Conservation (phyloP, 1,140 invertebrate genomes). For the Drosophila neocordata region DNA sequence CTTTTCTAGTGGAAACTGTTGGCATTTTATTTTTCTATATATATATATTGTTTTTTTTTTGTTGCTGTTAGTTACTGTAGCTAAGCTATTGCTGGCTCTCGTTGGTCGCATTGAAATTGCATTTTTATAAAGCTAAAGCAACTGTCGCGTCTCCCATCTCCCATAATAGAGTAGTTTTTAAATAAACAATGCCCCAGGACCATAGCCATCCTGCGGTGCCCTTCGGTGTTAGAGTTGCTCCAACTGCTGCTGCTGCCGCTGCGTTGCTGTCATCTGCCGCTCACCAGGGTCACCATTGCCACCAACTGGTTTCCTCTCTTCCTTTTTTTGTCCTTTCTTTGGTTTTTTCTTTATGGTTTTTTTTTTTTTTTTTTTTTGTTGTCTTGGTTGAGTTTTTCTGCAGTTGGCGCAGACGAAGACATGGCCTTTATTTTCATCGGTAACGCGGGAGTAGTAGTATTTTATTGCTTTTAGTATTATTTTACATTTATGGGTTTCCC, state of each 20-base stretch:
- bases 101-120: constrained; percentile 46
- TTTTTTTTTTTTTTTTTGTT: not conserved
- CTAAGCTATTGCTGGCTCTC: constrained; percentile 7
- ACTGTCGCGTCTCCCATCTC: constrained; percentile 22
- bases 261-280: constrained; percentile 33
- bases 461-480: constrained; percentile 60
- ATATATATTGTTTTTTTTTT: constrained; percentile 5
- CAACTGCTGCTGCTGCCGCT: constrained; percentile 17
- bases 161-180: constrained; percentile 62
- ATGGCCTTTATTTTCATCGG: constrained; percentile 50
- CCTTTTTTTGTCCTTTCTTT: not conserved
- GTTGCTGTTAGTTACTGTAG: constrained; percentile 10
- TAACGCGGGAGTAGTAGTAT: constrained; percentile 45
- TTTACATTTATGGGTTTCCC: constrained; percentile 26
- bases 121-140: constrained; percentile 61
- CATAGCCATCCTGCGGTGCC: constrained; percentile 31
- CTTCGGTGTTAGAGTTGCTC: constrained; percentile 19
- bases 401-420: constrained; percentile 13
- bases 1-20: not conserved
- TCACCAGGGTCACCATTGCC: constrained; percentile 11
- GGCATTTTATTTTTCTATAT: too few relatives aligned
- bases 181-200: constrained; percentile 55
- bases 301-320: constrained; percentile 5
- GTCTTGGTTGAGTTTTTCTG: not conserved
- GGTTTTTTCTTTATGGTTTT: too few relatives aligned